phyloP scores from a whole-genome alignment of 1,140 invertebrate species.

The Hycleus cichorii region DNA sequence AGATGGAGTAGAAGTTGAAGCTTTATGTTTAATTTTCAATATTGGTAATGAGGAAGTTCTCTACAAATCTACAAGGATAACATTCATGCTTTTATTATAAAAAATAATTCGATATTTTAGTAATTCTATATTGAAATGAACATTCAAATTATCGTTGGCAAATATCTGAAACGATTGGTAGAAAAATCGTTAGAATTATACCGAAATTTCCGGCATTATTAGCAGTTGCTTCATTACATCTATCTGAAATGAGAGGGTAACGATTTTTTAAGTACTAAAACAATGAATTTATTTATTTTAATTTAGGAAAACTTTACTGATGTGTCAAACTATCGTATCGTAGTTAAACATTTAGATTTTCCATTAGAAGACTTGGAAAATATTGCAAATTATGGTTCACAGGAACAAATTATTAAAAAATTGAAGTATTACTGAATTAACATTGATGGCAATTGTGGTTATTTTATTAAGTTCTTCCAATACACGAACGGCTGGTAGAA shows the following conservation, averaged over 20 bases:
- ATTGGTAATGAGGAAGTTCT: slow-evolving; percentile 46
- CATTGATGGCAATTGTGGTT: slow-evolving; percentile 7
- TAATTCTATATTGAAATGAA: slow-evolving; percentile 17
- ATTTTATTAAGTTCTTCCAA: slow-evolving; percentile 12
- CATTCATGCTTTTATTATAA: not conserved
- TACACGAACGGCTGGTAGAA: not conserved
- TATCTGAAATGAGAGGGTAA: slow-evolving; percentile 45
- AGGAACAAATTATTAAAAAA: slow-evolving; percentile 21
- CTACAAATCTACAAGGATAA: slow-evolving; percentile 34
- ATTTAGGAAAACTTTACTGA: slow-evolving; percentile 1
- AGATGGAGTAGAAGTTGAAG: slow-evolving; percentile 44
- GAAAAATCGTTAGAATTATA: slow-evolving; percentile 42
- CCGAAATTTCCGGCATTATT: slow-evolving; percentile 44
- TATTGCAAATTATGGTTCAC: slow-evolving; percentile 35
- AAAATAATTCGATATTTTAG: slow-evolving; percentile 22
- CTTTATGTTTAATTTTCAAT: slow-evolving; percentile 52
- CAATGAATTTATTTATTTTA: too few species aligned
- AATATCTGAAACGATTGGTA: slow-evolving; percentile 47
- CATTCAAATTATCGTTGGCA: slow-evolving; percentile 42
- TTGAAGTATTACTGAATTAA: slow-evolving; percentile 22
- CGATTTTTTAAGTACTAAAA: slow-evolving; percentile 37
- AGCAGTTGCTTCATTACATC: slow-evolving; percentile 42
- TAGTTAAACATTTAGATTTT: slow-evolving; percentile 45
- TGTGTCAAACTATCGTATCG: slow-evolving; percentile 50
- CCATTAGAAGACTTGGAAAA: slow-evolving; percentile 37